These are phyloP conservation scores for Cotesia vestalis DNA, from an alignment of 1,140 invertebrate species.

Conservation along the genomic window DNA sequence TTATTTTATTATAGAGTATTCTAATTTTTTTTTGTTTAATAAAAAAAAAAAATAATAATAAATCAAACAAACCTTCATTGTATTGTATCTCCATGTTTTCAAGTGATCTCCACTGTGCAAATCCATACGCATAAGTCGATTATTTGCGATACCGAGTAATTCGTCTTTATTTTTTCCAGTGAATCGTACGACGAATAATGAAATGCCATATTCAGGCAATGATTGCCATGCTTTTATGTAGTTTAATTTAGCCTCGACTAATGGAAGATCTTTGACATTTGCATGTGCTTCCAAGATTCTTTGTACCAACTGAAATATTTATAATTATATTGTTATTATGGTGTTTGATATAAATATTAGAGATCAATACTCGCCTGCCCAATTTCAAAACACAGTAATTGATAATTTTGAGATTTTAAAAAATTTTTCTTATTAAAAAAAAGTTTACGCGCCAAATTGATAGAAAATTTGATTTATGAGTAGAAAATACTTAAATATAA, in stretches of 20 bases:
- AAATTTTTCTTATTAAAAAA: too few relatives aligned
- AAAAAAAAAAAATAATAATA: constrained; percentile 18
- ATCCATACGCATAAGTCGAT: constrained; percentile 96
- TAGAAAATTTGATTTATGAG: too few relatives aligned
- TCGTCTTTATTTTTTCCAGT: constrained; percentile 89
- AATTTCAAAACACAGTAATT: too few relatives aligned
- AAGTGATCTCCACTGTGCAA: constrained; percentile 91
- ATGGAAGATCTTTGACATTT: constrained; percentile 90
- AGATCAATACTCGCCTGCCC: too few relatives aligned
- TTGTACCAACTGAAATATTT: constrained; percentile 77
- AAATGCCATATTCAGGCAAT: constrained; percentile 94
- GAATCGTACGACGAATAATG: constrained; percentile 96
- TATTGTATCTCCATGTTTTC: constrained; percentile 97
- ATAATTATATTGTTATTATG: constrained; percentile 16
- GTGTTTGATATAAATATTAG: too few relatives aligned
- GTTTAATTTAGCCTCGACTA: constrained; percentile 94
- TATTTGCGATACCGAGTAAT: constrained; percentile 92
- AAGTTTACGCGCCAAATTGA: too few relatives aligned
- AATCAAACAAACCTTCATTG: constrained; percentile 81
- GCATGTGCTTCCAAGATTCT: constrained; percentile 95
- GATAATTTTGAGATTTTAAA: too few relatives aligned
- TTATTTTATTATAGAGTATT: constrained; percentile 11
- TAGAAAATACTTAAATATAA: too few relatives aligned
- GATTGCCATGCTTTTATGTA: constrained; percentile 99
- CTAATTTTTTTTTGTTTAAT: neutral